Percentiles rank a stretch among this genome's conserved stretches.
phyloP scores from a whole-genome alignment of 2,797 vertebrate genomes.

The Pangasius macronema region DNA sequence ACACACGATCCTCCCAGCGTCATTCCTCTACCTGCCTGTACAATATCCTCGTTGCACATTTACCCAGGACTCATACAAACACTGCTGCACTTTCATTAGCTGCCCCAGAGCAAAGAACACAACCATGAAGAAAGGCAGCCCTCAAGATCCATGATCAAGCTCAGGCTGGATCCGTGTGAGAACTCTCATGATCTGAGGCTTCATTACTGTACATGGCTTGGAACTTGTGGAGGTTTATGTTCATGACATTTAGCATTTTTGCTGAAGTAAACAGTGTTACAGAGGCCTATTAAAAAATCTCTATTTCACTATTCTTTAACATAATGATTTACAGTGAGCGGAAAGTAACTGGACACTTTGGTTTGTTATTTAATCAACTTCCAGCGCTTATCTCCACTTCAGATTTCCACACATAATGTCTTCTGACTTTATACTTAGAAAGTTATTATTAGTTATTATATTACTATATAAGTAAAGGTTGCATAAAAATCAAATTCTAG shows the following conservation, averaged over 20 bases:
- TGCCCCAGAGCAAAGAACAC: not conserved
- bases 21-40: conserved; percentile 36
- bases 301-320: not conserved
- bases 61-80: not conserved
- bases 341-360: not conserved
- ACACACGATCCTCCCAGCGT: not conserved
- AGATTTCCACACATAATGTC: not conserved
- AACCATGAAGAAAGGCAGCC: not conserved
- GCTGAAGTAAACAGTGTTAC: not conserved
- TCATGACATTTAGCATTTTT: not conserved
- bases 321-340: not conserved
- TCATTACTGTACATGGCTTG: conserved; percentile 6
- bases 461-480: no score
- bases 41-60: not conserved
- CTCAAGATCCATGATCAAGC: conserved; percentile 3
- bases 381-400: not conserved
- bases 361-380: not conserved
- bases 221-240: conserved; percentile 8
- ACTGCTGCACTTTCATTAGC: not conserved
- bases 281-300: not conserved
- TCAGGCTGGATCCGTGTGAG: not conserved
- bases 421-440: no score
- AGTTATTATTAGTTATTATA: no score
- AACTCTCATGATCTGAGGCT: not conserved
- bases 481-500: no score